These are phyloP conservation scores for pig (Sus scrofa) DNA, from an alignment of 2,113 vertebrate genomes.

Conservation along the genomic window T2T-Sscrofa CM000814.6:111452501-111453000, in stretches of 20 bases:
- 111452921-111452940: background rate
- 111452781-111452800: background rate
- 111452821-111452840: background rate
- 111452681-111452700: background rate
- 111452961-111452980: background rate
- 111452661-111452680: background rate
- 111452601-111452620: background rate
- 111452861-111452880: background rate
- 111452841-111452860: background rate
- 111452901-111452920: background rate
- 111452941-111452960: background rate
- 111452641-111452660: background rate
- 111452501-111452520: background rate
- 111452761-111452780: background rate
- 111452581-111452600: background rate
- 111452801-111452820: background rate
- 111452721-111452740: background rate
- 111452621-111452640: background rate
- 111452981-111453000: background rate
- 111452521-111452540: background rate
- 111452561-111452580: conserved; percentile 1
- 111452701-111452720: background rate
- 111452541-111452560: conserved; percentile 15
- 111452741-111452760: background rate
- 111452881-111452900: background rate